Percentiles rank a stretch among this genome's conserved stretches.
Conservation (phyloP, 2,797 vertebrate genomes). For the Characodon lateralis region DNA sequence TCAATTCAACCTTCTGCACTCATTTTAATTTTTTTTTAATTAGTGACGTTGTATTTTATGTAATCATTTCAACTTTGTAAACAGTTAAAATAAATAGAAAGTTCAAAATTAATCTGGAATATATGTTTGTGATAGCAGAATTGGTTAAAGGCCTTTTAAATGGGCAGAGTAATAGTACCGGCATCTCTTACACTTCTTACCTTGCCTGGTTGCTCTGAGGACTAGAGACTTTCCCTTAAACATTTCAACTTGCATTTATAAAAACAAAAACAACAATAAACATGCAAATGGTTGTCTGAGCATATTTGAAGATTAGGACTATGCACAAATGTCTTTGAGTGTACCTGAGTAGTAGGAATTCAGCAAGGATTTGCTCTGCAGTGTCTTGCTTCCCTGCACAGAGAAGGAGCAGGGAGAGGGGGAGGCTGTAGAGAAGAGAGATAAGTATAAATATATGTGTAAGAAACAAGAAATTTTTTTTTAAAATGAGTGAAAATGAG, state of each 20-base stretch:
- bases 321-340: conserved; percentile 26
- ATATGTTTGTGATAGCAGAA: neutral
- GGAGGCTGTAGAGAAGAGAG: conserved; percentile 73
- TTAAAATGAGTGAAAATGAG: neutral
- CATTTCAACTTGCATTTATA: neutral
- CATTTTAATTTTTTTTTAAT: neutral
- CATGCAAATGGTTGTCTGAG: neutral
- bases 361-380: conserved; percentile 89
- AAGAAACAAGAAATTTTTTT: neutral
- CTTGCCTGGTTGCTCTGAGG: neutral
- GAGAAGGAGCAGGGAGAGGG: conserved; percentile 90
- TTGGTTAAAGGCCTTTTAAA: neutral
- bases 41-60: neutral
- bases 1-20: neutral
- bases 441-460: neutral
- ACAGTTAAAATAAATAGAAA: neutral
- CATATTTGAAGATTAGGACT: conserved; percentile 16
- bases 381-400: conserved; percentile 88
- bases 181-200: neutral
- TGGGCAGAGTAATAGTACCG: neutral
- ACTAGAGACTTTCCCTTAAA: neutral
- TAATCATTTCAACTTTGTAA: neutral
- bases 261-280: neutral
- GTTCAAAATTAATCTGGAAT: neutral
- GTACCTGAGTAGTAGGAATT: conserved; percentile 89